These are phyloP conservation scores for Barbus barbus DNA, from an alignment of 2,113 vertebrate genomes.

Conservation along the genomic window DNA sequence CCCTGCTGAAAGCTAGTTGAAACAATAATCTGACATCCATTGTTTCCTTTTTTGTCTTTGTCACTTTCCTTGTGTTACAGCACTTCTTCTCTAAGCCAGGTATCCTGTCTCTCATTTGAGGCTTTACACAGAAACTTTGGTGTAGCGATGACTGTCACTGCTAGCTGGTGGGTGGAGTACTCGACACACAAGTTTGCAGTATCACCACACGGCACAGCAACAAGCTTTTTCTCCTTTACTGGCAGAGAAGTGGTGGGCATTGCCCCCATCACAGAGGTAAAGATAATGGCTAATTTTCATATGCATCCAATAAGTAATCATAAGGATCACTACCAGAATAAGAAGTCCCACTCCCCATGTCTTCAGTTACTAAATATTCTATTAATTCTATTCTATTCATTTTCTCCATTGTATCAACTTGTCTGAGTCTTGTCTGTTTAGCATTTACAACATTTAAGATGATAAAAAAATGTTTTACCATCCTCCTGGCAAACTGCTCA, in stretches of 20 bases:
- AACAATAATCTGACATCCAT: neutral
- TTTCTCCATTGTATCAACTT: neutral
- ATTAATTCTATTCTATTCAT: no score
- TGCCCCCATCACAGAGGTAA: slow-evolving; percentile 69
- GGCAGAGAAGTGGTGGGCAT: slow-evolving; percentile 70
- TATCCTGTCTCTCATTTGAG: slow-evolving; percentile 68
- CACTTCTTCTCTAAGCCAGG: slow-evolving; percentile 58
- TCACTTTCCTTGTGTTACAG: slow-evolving; percentile 48
- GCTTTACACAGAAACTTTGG: slow-evolving; percentile 63
- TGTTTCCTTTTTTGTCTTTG: neutral
- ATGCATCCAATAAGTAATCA: neutral
- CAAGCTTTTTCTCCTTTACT: slow-evolving; percentile 68
- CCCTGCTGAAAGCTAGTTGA: neutral
- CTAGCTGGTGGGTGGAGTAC: slow-evolving; percentile 74
- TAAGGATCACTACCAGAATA: neutral
- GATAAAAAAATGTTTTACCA: no score
- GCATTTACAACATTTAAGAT: neutral
- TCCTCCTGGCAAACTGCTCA: no score
- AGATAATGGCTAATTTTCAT: neutral
- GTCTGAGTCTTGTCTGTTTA: neutral
- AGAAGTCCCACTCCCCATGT: neutral
- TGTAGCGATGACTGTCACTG: slow-evolving; percentile 68
- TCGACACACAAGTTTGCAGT: slow-evolving; percentile 37
- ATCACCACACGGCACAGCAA: slow-evolving; percentile 47
- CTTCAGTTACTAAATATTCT: neutral